Evolutionary conservation across 2,797 vertebrate genomes (phyloP).

Genomic region (Ispidina picta): DNA sequence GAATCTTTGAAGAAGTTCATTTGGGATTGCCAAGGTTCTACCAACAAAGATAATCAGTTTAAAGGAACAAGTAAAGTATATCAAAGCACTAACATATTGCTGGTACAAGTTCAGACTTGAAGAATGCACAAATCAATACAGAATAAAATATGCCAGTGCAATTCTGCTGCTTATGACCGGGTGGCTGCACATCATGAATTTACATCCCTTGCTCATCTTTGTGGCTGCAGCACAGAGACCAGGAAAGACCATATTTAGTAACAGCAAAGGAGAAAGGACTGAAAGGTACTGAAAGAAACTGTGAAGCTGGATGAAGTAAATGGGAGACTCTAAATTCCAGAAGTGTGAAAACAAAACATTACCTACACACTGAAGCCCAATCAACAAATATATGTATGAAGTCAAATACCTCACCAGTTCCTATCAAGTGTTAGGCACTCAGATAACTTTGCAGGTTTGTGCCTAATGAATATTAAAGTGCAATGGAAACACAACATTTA

Average conservation of each 20-base stretch:
- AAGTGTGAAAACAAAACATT: neutral
- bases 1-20: slow-evolving; percentile 4
- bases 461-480: neutral
- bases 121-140: neutral
- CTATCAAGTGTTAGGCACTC: neutral
- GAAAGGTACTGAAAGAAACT: neutral
- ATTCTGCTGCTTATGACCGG: neutral
- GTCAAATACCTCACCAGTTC: neutral
- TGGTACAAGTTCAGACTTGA: neutral
- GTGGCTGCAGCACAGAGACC: neutral
- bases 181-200: neutral
- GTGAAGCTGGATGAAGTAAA: neutral
- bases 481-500: neutral
- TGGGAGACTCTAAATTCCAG: neutral
- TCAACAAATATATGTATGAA: neutral
- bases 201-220: neutral
- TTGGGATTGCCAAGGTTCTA: neutral
- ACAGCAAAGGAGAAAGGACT: neutral
- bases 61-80: neutral
- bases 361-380: neutral
- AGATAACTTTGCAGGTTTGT: neutral
- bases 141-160: neutral
- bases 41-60: neutral
- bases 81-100: neutral
- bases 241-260: neutral